These are phyloP conservation scores for Lamproptera curius DNA, from an alignment of 2,888 invertebrate species.

Conservation along the genomic window DNA sequence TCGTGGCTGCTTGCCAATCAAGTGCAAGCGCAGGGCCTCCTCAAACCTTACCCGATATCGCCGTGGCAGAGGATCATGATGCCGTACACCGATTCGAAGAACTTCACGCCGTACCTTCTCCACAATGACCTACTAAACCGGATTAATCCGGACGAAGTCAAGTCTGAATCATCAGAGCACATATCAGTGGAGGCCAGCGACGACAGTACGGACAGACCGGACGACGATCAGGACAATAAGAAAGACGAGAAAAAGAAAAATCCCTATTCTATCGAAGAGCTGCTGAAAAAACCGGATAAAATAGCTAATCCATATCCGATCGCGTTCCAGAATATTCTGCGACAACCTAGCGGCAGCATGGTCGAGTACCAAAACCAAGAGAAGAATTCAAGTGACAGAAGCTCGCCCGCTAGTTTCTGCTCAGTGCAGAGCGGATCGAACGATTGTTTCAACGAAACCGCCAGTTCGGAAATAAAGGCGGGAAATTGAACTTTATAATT, in stretches of 20 bases:
- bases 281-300: conserved; percentile 88
- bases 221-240: conserved; percentile 57
- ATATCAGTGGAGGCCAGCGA: conserved; percentile 79
- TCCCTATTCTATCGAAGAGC: conserved; percentile 92
- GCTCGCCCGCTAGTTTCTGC: conserved; percentile 68
- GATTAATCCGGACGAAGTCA: conserved; percentile 61
- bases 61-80: conserved; percentile 80
- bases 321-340: conserved; percentile 63
- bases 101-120: conserved; percentile 60
- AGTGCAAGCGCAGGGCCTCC: conserved; percentile 64
- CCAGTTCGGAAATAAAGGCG: conserved; percentile 60
- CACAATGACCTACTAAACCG: conserved; percentile 58
- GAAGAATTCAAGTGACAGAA: conserved; percentile 56
- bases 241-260: conserved; percentile 82
- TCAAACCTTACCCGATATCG: conserved; percentile 72
- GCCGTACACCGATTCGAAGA: conserved; percentile 66
- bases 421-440: conserved; percentile 65
- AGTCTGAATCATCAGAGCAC: conserved; percentile 65
- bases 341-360: conserved; percentile 79
- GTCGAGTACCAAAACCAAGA: conserved; percentile 63
- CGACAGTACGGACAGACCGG: conserved; percentile 77
- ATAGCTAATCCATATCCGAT: conserved; percentile 59
- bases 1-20: conserved; percentile 77
- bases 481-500: conserved; percentile 43
- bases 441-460: conserved; percentile 60